These are phyloP conservation scores for Lymantria dispar DNA, from an alignment of 2,888 invertebrate genomes.

Conservation along the genomic window DNA sequence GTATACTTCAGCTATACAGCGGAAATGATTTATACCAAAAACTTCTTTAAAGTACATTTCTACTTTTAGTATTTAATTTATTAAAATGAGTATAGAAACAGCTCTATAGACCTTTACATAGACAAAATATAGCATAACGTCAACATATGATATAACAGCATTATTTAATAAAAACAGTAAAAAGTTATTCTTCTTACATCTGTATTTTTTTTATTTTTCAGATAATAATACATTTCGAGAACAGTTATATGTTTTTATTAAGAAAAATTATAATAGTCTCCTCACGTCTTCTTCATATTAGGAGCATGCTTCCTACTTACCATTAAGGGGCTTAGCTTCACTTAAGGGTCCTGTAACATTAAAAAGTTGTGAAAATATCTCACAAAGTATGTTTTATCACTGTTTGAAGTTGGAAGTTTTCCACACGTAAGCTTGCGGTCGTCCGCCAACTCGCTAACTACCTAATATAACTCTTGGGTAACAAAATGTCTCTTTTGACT, in stretches of 20 bases:
- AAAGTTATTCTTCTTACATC: too few relatives aligned
- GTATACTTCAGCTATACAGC: too few relatives aligned
- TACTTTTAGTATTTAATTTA: too few relatives aligned
- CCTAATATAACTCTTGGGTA: constrained; percentile 47
- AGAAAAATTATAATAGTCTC: constrained; percentile 12
- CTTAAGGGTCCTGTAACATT: constrained; percentile 66
- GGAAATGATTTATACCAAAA: too few relatives aligned
- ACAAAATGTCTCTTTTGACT: constrained; percentile 37
- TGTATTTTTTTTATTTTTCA: too few relatives aligned
- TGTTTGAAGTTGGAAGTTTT: constrained; percentile 62
- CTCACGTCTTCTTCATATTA: constrained; percentile 39
- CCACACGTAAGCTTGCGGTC: constrained; percentile 62
- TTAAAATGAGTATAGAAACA: too few relatives aligned
- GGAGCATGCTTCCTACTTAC: constrained; percentile 41
- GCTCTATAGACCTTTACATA: too few relatives aligned
- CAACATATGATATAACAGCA: too few relatives aligned
- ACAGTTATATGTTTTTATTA: neutral
- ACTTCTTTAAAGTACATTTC: too few relatives aligned
- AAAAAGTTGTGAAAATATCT: constrained; percentile 65
- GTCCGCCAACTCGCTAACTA: constrained; percentile 58
- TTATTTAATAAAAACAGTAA: too few relatives aligned
- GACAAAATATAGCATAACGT: too few relatives aligned
- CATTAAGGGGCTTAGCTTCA: constrained; percentile 66
- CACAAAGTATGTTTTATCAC: constrained; percentile 73
- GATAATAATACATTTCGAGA: too few relatives aligned